Evolutionary conservation across 2,113 vertebrate genomes (phyloP).

Genomic region (Choloepus hoffmanni): DNA sequence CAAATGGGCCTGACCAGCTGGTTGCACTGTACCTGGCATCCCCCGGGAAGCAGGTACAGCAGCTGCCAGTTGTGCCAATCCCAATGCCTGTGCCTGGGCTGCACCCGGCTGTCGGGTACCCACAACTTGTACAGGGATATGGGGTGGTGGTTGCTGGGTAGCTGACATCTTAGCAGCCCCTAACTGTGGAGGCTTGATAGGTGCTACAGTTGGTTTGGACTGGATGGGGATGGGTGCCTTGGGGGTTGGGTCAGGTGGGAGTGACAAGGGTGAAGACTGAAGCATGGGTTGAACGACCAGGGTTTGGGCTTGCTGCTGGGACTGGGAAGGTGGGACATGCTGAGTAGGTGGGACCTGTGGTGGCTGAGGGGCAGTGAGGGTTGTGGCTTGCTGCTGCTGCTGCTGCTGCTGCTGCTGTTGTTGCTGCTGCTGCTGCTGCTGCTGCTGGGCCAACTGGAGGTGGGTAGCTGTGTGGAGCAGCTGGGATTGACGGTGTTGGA

Average conservation of each 20-base stretch:
- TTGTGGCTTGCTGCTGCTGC: conserved; percentile 83
- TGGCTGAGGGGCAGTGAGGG: conserved; percentile 85
- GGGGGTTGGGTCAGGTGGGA: conserved; percentile 85
- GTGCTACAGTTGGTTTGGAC: conserved; percentile 90
- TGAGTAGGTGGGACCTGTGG: conserved; percentile 88
- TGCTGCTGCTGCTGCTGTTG: conserved; percentile 78
- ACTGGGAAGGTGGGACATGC: conserved; percentile 85
- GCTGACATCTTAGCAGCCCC: conserved; percentile 87
- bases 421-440: conserved; percentile 87
- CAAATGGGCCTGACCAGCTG: conserved; percentile 84
- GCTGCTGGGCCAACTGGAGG: conserved; percentile 90
- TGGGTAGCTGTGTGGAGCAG: conserved; percentile 94
- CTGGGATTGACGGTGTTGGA: conserved; percentile 94
- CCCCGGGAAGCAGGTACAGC: conserved; percentile 84
- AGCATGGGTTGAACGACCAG: conserved; percentile 97
- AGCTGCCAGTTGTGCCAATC: conserved; percentile 90
- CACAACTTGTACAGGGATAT: conserved; percentile 96
- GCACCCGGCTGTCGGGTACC: conserved; percentile 93
- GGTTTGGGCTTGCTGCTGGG: conserved; percentile 90
- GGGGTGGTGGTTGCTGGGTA: conserved; percentile 88
- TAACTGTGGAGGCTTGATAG: conserved; percentile 88
- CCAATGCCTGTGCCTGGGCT: conserved; percentile 92
- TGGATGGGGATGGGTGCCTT: conserved; percentile 94
- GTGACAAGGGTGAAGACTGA: conserved; percentile 89
- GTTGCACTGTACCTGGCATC: conserved; percentile 87